Evolutionary conservation across 1,140 invertebrate genomes (phyloP), one percentile per base, ranked within the genome.

Genomic region (Cotesia glomerata): DNA sequence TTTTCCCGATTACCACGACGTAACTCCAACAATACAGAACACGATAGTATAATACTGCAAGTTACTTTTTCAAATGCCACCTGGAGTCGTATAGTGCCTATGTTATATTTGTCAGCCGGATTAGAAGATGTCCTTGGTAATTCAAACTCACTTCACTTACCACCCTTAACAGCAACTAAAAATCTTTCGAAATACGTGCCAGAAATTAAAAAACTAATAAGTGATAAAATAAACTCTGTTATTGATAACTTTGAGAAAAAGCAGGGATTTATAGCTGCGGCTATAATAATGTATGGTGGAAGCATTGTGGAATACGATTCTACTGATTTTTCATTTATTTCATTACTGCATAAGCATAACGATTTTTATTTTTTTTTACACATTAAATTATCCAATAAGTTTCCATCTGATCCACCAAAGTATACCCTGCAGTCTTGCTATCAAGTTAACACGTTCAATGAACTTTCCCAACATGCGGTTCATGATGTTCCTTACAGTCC

Each of bases 101-200:
- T 81, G 61, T 71, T 87, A 16, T 75, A 73, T 54, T 69, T 88
- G 9, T 82, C 84, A 16, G 88, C 83, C 83, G 74, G 59, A 13
- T 72, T 86, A 11, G 79, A 85, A 69, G 76, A 82, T 3, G 68
- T 75, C 59, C 74, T 87, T 8, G 75, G 77, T 62, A 75, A 61
- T 5, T 26, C 77, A 0, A 67, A 66, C 14, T 35, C 51, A 3
- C 56, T 84, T 7, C 73, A 75, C 52, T 59, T 86, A 34, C 86
- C 84, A 51, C 61, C 61, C n/a, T 83, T 79, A 83, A 82, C 81
- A 81, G 70, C 82, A 77, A 69, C 83, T 75, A 75, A 85, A 78
- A 75, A 80, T 84, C 74, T 90, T 51, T 87, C 88, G 84, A 88
- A 90, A 76, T 91, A 90, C 84, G 86, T 90, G 26, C 84, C 84